Evolutionary conservation across 2,888 invertebrate genomes (phyloP), one percentile per base, ranked within the genome.

Genomic region (Atherix ibis): DNA sequence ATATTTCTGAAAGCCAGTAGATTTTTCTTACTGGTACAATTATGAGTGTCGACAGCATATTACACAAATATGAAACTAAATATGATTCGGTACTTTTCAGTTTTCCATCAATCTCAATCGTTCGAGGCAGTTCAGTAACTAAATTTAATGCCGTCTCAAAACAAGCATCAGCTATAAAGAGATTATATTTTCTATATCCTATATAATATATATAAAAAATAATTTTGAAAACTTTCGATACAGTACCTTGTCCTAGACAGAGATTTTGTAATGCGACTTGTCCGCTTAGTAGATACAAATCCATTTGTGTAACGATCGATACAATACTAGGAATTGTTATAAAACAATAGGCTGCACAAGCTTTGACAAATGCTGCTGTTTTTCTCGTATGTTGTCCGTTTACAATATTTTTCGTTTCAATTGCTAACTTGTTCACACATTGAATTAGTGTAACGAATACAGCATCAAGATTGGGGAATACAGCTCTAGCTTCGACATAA

Each of bases 281-380:
- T 13, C 88, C 91, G 10, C 84, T 80, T 5, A 85, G 65, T 37
- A 92, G 66, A 65, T 91, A 91, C 31, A 95, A 70, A 47, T 84
- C 80, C 47, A 91, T 70, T 51, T 82, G 73, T 16, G 73, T 68
- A 39, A 79, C 73, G n/a, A 78, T 69, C 39, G 81, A 80, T 47
- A 70, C 73, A 53, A 97, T 73, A 10, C 94, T 94, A n/a, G 97
- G 97, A 54, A 92, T 84, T 6, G 95, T 95, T 41, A 97, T 92
- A 61, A 81, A 95, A 58, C 83, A 81, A 63, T 87, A 97, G 0
- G 97, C 95, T 28, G 87, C 80, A 64, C 95, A 95, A 3, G 95
- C 94, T 51, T 87, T 76, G 18, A 85, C 82, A 65, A 92, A 83
- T 46, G 85, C 78, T 10, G 77, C 75, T 3, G 85, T 85, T 58